Conservation (phyloP, 2,888 invertebrate species). For the Bedellia somnulentella region DNA sequence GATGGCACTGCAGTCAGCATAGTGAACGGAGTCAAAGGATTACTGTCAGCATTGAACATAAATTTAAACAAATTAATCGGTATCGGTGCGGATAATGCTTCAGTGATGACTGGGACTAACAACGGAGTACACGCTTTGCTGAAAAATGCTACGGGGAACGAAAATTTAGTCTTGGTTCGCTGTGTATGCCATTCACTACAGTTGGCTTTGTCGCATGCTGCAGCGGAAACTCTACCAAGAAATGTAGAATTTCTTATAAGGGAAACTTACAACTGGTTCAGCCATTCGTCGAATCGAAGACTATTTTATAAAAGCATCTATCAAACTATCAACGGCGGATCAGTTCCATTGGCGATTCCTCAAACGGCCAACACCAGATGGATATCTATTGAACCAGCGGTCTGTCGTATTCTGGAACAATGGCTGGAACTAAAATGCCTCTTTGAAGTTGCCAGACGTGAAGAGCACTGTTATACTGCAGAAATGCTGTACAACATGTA, state of each 20-base stretch:
- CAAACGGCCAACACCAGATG: constrained; percentile 14
- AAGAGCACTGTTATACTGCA: constrained; percentile 15
- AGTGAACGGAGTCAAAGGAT: constrained; percentile 13
- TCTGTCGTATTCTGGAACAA: constrained; percentile 15
- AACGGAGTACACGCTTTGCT: constrained; percentile 16
- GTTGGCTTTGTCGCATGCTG: constrained; percentile 16
- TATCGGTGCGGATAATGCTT: constrained; percentile 20
- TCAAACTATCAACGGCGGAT: constrained; percentile 15
- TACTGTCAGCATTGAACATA: constrained; percentile 9
- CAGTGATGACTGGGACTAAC: constrained; percentile 18
- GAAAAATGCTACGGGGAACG: constrained; percentile 12
- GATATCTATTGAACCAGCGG: constrained; percentile 17
- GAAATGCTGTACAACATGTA: constrained; percentile 13
- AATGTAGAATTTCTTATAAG: constrained; percentile 17
- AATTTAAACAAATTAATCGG: constrained; percentile 15
- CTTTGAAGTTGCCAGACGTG: constrained; percentile 11
- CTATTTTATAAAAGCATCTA: constrained; percentile 14
- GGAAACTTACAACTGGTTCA: constrained; percentile 21
- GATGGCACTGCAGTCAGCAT: too few relatives aligned
- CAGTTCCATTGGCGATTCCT: constrained; percentile 17
- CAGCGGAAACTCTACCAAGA: constrained; percentile 15
- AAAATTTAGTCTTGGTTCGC: too few relatives aligned
- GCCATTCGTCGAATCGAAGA: too few relatives aligned
- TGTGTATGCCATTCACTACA: constrained; percentile 17
- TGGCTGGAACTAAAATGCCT: constrained; percentile 16